These are phyloP conservation scores for Macrobrachium nipponense DNA, from an alignment of 1,140 invertebrate genomes.

Conservation along the genomic window DNA sequence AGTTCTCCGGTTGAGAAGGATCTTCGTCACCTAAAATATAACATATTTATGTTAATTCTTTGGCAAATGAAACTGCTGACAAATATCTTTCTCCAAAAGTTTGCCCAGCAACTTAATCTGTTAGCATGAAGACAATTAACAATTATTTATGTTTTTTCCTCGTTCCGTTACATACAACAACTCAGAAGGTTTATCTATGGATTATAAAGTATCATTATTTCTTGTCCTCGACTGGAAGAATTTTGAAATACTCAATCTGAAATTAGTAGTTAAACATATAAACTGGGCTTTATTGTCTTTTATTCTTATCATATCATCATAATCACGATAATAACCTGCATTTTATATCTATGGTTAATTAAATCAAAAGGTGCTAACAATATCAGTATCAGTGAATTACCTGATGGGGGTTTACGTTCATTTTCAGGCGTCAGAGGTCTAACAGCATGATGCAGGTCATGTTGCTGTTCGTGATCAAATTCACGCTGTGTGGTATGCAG, in stretches of 20 bases:
- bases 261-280: too few relatives aligned
- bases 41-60: background rate
- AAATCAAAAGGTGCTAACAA: background rate
- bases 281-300: too few relatives aligned
- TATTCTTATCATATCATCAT: too few relatives aligned
- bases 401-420: conserved; percentile 59
- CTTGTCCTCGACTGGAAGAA: too few relatives aligned
- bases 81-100: too few relatives aligned
- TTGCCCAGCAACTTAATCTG: too few relatives aligned
- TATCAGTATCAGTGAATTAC: background rate
- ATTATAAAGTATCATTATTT: too few relatives aligned
- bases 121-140: background rate
- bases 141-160: background rate
- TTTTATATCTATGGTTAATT: background rate
- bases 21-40: conserved; percentile 37
- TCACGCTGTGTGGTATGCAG: background rate
- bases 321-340: too few relatives aligned
- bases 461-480: conserved; percentile 18
- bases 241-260: too few relatives aligned
- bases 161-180: too few relatives aligned
- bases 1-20: conserved; percentile 61
- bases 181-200: too few relatives aligned
- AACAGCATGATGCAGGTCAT: conserved; percentile 7
- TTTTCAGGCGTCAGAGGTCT: conserved; percentile 44
- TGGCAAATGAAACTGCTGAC: background rate